These are phyloP conservation scores for Bolinopsis microptera DNA, from an alignment of 37 sponge, comb jelly and placozoan species.

Conservation along the genomic window DNA sequence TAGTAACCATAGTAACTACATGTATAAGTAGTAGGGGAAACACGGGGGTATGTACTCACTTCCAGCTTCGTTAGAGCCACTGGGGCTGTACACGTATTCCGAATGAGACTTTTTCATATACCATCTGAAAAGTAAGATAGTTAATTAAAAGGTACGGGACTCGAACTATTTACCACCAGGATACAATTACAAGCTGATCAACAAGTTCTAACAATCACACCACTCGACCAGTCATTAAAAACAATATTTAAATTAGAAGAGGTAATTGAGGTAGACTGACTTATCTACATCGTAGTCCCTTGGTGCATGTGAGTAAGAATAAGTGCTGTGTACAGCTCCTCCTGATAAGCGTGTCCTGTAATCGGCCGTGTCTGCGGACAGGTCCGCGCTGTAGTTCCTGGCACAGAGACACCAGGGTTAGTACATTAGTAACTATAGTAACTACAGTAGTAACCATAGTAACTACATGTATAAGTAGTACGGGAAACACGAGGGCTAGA, in stretches of 20 bases:
- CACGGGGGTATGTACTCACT: neutral
- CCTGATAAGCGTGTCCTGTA: constrained; percentile 17
- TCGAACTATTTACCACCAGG: too few species aligned
- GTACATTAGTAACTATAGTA: neutral
- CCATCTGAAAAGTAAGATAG: constrained; percentile 36
- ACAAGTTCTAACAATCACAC: too few species aligned
- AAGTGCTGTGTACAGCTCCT: constrained; percentile 1
- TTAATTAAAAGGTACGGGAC: too few species aligned
- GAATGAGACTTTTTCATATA: constrained; percentile 20
- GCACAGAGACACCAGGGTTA: neutral
- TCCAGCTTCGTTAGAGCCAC: neutral
- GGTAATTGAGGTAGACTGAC: too few species aligned
- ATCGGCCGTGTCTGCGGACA: neutral
- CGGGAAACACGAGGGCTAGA: neutral
- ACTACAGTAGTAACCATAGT: neutral
- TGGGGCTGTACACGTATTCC: constrained; percentile 26
- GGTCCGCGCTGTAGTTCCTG: constrained; percentile 28
- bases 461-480: neutral
- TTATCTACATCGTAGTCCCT: constrained; percentile 53
- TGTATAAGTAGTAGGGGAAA: neutral
- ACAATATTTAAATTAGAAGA: too few species aligned
- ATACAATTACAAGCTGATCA: too few species aligned
- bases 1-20: neutral
- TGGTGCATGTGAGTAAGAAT: neutral
- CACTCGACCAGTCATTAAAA: too few species aligned